These are phyloP conservation scores for Melanotaenia boesemani DNA, from an alignment of 2,797 vertebrate species.

Conservation along the genomic window DNA sequence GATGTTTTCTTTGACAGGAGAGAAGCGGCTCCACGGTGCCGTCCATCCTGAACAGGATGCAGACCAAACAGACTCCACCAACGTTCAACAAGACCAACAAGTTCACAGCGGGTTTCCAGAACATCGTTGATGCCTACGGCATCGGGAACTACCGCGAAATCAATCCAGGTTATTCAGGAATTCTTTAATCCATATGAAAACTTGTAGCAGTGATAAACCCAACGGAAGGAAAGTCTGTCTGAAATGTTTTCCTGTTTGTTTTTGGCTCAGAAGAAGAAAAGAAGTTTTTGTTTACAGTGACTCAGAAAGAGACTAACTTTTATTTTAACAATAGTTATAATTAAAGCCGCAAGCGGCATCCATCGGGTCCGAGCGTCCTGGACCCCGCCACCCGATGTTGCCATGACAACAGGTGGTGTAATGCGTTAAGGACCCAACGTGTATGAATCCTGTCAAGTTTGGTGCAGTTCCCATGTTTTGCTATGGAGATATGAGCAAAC, in stretches of 20 bases:
- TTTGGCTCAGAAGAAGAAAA: neutral
- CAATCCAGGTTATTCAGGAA: constrained; percentile 89
- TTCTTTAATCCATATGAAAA: neutral
- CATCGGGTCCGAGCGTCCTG: too few species aligned
- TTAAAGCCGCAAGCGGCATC: too few species aligned
- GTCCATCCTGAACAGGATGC: constrained; percentile 98
- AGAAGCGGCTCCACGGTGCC: constrained; percentile 97
- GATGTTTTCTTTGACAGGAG: constrained; percentile 82
- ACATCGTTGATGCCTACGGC: constrained; percentile 97
- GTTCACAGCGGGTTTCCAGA: constrained; percentile 96
- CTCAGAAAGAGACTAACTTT: neutral
- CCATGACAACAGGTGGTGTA: too few species aligned
- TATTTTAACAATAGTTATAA: too few species aligned
- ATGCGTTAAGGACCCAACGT: too few species aligned
- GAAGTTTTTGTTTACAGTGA: neutral
- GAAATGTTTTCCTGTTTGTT: too few species aligned
- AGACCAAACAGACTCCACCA: constrained; percentile 97
- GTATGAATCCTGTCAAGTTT: too few species aligned
- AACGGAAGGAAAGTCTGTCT: neutral
- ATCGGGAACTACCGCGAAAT: constrained; percentile 97
- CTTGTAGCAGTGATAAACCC: too few species aligned
- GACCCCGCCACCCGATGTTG: too few species aligned
- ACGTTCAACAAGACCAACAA: constrained; percentile 99
- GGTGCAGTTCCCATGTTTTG: too few species aligned
- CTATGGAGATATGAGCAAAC: too few species aligned